Base-by-base conservation (phyloP, 2,113 vertebrate species). In the Hippopotamus amphibius region DNA sequence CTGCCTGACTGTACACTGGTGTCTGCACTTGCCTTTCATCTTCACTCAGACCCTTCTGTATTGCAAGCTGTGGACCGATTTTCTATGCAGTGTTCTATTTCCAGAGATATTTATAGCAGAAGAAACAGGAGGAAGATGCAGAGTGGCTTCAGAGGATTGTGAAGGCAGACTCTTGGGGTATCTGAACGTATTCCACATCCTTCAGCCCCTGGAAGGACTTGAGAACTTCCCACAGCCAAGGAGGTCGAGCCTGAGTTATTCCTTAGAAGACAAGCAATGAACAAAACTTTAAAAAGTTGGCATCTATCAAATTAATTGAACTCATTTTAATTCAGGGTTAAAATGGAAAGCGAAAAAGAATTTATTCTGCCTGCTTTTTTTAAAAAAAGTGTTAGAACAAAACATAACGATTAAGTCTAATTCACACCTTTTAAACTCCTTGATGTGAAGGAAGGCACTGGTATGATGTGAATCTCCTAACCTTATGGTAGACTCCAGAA, bases 401-500 rank as follows among this genome's bases (percentile, higher is more conserved):
- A 97, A 71, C 74, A 59, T 0, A 82, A 50, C 57, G 33, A 93
- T 97, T 96, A 92, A 91, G 33, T 88, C 53, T 94, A 87, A 96
- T 95, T 98, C 88, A 63, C 53, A 82, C 13, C 16, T 94, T 92
- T 79, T 30, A 88, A 97, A 94, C 59, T 79, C 33, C 65, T 88
- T 48, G 43, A 57, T 87, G 41, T 17, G 89, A 59, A 86, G 71
- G 76, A 77, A 93, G 59, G 77, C 33, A 30, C 22, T 68, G 50
- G 50, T 66, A 28, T 37, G 37, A 81, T 90, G 63, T 82, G 90
- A 90, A 68, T 97, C 95, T 81, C 69, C 33, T 96, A 93, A 98
- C 97, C 97, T 98, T 65, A 9, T 61, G 92, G 65, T 82, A 94
- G 96, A 97, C 92, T 97, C 76, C 80, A 28, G 74, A 90, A 97